phyloP scores from a whole-genome alignment of 30 jellyfish, hydroid and myxozoan genomes.

The Sanderia malayensis region DNA sequence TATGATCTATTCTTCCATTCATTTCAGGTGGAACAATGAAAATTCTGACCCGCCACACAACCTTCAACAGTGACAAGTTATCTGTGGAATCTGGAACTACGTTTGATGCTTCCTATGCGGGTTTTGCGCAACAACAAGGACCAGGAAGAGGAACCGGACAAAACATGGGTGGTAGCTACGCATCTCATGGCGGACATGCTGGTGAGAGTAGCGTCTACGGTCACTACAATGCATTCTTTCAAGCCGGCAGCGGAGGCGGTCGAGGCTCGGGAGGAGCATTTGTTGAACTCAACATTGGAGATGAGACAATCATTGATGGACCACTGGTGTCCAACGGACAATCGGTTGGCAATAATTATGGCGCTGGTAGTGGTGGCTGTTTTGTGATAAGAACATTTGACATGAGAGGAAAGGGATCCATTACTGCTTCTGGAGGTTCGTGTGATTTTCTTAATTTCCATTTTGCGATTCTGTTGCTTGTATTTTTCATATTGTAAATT shows the following conservation, averaged over 20 bases:
- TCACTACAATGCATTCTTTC: slow-evolving; percentile 34
- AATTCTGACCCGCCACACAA: slow-evolving; percentile 8
- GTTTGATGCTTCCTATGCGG: slow-evolving; percentile 38
- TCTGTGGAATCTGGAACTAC: slow-evolving; percentile 46
- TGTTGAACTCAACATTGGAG: slow-evolving; percentile 34
- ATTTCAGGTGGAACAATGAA: slow-evolving; percentile 42
- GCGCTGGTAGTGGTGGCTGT: slow-evolving; percentile 75
- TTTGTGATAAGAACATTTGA: slow-evolving; percentile 31
- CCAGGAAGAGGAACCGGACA: slow-evolving; percentile 48
- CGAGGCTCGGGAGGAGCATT: slow-evolving; percentile 57
- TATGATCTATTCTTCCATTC: neutral
- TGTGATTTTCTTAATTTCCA: no score
- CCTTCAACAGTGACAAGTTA: slow-evolving; percentile 31
- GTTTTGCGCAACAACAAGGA: slow-evolving; percentile 27
- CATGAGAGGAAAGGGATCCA: slow-evolving; percentile 42
- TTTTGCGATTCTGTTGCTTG: no score
- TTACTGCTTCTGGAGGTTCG: slow-evolving; percentile 47
- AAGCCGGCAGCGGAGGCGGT: slow-evolving; percentile 70
- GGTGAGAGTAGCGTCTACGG: slow-evolving; percentile 47
- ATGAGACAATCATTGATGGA: slow-evolving; percentile 32
- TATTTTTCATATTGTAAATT: no score
- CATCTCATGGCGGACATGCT: slow-evolving; percentile 58
- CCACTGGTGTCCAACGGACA: slow-evolving; percentile 16
- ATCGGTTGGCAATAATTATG: slow-evolving; percentile 7
- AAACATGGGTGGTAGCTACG: slow-evolving; percentile 46